Percentiles rank a stretch among this genome's conserved stretches.
Evolutionary conservation across 2,797 vertebrate species (phyloP).

Genomic region (Syncerus caffer): DNA sequence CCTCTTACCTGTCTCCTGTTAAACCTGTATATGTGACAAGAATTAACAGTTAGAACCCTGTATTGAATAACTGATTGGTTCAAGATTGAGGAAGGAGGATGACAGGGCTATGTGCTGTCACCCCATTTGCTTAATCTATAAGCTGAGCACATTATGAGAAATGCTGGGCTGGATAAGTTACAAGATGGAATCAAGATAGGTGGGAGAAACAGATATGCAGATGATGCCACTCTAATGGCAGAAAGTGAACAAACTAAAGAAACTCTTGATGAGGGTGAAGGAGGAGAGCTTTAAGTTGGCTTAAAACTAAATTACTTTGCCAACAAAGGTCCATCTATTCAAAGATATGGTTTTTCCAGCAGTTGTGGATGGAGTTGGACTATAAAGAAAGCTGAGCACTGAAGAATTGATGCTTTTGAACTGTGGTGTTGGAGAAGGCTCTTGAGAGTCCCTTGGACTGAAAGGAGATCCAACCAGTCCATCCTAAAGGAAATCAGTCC

Average conservation of each 20-base stretch:
- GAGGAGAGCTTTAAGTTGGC: background rate
- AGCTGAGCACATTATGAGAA: background rate
- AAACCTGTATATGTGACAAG: background rate
- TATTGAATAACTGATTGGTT: background rate
- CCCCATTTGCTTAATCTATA: background rate
- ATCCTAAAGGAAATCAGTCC: background rate
- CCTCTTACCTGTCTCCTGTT: background rate
- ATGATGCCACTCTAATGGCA: background rate
- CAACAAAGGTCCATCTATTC: background rate
- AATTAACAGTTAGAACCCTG: background rate
- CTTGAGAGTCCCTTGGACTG: background rate
- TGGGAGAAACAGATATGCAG: background rate
- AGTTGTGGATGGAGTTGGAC: background rate
- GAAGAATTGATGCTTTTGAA: background rate
- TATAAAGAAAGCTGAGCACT: background rate
- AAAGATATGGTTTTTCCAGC: background rate
- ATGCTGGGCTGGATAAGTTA: background rate
- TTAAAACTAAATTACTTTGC: background rate
- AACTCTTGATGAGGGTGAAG: background rate
- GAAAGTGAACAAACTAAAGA: background rate
- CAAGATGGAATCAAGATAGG: background rate
- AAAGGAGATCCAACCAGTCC: background rate
- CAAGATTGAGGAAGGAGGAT: background rate
- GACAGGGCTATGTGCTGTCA: background rate
- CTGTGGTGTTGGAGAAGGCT: background rate